Evolutionary conservation across 2,888 invertebrate genomes (phyloP).

Genomic region (Tetramorium bicarinatum): DNA sequence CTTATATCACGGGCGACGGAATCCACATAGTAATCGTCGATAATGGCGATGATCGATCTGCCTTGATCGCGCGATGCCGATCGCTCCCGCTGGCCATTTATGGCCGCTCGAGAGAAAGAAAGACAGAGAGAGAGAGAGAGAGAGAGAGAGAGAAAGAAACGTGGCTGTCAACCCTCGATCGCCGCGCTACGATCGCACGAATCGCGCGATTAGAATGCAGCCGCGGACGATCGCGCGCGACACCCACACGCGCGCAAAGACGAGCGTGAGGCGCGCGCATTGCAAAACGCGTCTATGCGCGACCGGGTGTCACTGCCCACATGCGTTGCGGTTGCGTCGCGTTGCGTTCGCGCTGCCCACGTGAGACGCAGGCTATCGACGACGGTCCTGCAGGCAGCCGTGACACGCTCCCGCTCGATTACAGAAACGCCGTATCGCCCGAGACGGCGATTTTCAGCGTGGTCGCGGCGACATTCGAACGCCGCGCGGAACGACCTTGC

Average conservation of each 20-base stretch:
- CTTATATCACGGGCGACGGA: conserved; percentile 38
- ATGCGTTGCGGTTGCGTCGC: conserved; percentile 51
- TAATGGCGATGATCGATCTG: conserved; percentile 56
- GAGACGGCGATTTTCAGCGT: conserved; percentile 44
- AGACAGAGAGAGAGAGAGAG: neutral
- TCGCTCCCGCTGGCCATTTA: conserved; percentile 70
- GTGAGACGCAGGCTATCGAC: conserved; percentile 61
- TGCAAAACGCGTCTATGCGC: conserved; percentile 71
- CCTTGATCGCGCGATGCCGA: conserved; percentile 62
- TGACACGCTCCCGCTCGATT: conserved; percentile 67
- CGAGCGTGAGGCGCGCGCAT: conserved; percentile 66
- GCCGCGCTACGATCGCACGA: conserved; percentile 23
- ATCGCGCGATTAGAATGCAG: conserved; percentile 71
- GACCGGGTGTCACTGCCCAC: conserved; percentile 80
- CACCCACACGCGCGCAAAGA: conserved; percentile 22
- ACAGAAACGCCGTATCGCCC: conserved; percentile 10
- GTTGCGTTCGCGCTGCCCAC: conserved; percentile 74
- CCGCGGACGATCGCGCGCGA: conserved; percentile 49
- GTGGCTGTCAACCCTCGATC: conserved; percentile 62
- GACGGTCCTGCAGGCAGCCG: conserved; percentile 28
- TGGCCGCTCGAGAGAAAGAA: conserved; percentile 55
- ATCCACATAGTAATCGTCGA: conserved; percentile 63
- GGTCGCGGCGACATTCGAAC: conserved; percentile 49
- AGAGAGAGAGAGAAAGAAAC: conserved; percentile 4
- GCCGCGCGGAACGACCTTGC: conserved; percentile 35